These are phyloP conservation scores for Sebastes kiyomatsui DNA, from an alignment of 2,797 vertebrate genomes.

Conservation along the genomic window DNA sequence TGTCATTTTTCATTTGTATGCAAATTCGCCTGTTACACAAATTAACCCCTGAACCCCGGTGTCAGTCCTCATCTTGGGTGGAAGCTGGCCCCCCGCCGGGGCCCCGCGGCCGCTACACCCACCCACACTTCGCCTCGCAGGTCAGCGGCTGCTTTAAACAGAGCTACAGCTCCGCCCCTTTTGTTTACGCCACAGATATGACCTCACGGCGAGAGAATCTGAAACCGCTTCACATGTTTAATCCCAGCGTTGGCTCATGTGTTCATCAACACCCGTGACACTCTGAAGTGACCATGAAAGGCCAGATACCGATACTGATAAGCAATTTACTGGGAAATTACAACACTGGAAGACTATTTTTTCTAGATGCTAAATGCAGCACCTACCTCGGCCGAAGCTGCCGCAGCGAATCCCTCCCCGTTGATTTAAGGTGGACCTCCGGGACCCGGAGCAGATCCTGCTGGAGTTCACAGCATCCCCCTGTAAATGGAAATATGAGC, in stretches of 20 bases:
- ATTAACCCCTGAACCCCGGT: conserved; percentile 97
- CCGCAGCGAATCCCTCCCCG: conserved; percentile 75
- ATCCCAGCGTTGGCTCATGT: background rate
- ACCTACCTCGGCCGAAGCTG: conserved; percentile 65
- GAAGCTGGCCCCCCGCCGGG: conserved; percentile 66
- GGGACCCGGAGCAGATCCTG: conserved; percentile 72
- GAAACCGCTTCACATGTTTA: background rate
- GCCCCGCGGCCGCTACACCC: conserved; percentile 60
- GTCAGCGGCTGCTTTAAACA: conserved; percentile 78
- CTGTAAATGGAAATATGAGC: conserved; percentile 16
- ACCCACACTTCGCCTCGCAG: conserved; percentile 69
- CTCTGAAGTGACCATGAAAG: background rate
- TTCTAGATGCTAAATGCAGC: conserved; percentile 75
- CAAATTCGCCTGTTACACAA: conserved; percentile 98
- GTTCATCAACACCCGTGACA: background rate
- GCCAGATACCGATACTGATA: no score
- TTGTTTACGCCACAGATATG: conserved; percentile 79
- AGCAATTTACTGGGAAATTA: background rate
- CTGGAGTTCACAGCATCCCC: conserved; percentile 8
- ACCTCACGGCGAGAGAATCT: conserved; percentile 25
- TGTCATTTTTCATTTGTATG: conserved; percentile 99
- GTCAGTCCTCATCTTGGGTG: conserved; percentile 96
- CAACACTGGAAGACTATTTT: background rate
- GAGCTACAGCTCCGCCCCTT: conserved; percentile 76
- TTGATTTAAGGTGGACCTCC: conserved; percentile 81